Evolutionary conservation across 1,140 invertebrate species (phyloP), one percentile per base, ranked within the genome.

Genomic region (Sogatella furcifera): DNA sequence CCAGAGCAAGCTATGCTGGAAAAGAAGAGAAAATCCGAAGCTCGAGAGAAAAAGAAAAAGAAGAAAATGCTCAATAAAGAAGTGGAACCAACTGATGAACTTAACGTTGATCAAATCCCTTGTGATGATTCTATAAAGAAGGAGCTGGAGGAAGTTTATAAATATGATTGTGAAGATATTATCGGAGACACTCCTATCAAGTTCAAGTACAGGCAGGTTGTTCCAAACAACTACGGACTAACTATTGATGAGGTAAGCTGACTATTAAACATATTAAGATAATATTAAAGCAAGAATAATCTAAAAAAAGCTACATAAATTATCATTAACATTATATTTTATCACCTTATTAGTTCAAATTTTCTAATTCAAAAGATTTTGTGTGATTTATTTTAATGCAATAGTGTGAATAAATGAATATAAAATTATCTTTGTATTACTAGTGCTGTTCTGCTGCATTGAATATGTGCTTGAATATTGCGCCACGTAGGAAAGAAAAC

Each of bases 101-200:
- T 38, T 13, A 10, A 38, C 11, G 34, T 38, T 38, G 46, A 52
- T 60, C 38, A 15, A 61, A 60, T 52, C 61, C 64, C 41, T 22
- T 34, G 21, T 44, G 44, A 89, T 46, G 83, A 86, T 71, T 84
- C 84, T 0, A 94, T 92, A 76, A 80, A 88, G 52, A 79, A 96
- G 66, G 96, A 96, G 72, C 83, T 95, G 68, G 89, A 97, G 71
- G 92, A 97, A 72, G 96, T 96, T 75, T 97, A 97, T 70, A 84
- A 88, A 65, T 76, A 97, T 62, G 91, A 96, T 73, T 97, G 88
- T 76, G 95, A 98, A 72, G 96, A 98, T 75, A 82, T 97, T 41
- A 87, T 98, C 61, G 91, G 84, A 0, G 92, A 96, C 73, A 70
- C 89, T 60, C 90, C 91, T 0, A 96, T 92, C 66, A 80, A 91